Percentiles rank a stretch among this genome's conserved stretches.
These are phyloP conservation scores for Pogonus chalceus DNA, from an alignment of 1,140 invertebrate genomes.

Conservation along the genomic window DNA sequence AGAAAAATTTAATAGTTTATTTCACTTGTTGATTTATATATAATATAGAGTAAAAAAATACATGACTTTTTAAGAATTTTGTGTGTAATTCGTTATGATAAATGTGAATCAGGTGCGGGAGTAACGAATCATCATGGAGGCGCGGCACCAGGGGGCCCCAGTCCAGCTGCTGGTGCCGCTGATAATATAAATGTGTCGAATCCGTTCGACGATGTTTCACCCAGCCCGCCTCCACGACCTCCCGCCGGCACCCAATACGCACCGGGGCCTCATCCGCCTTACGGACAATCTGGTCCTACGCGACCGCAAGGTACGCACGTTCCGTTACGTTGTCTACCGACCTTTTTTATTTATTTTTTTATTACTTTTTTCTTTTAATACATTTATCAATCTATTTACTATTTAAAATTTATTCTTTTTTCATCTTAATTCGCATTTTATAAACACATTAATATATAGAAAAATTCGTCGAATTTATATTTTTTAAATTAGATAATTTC, in stretches of 20 bases:
- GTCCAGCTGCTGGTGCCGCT: slow-evolving; percentile 38
- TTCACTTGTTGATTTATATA: background rate
- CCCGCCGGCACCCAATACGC: slow-evolving; percentile 28
- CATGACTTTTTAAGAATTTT: too few species aligned
- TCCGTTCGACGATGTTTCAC: slow-evolving; percentile 66
- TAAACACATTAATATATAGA: too few species aligned
- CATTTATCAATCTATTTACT: too few species aligned
- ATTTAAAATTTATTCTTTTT: too few species aligned
- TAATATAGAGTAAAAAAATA: too few species aligned
- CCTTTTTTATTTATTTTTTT: too few species aligned
- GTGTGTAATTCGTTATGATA: too few species aligned
- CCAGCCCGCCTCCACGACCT: slow-evolving; percentile 36
- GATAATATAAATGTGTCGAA: slow-evolving; percentile 71
- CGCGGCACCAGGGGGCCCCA: slow-evolving; percentile 30
- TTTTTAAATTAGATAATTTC: too few species aligned
- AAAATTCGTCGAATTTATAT: too few species aligned
- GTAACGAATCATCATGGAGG: slow-evolving; percentile 34
- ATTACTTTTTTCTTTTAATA: too few species aligned
- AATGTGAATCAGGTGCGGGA: slow-evolving; percentile 23
- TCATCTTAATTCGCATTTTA: too few species aligned
- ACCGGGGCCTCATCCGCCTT: slow-evolving; percentile 33
- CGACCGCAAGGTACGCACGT: slow-evolving; percentile 24
- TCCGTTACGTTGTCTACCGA: background rate
- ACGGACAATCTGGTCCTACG: slow-evolving; percentile 36
- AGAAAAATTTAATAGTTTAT: background rate